Percentiles rank a stretch among this genome's conserved stretches.
phyloP scores from a whole-genome alignment of 2,113 vertebrate genomes.

The Pteronura brasiliensis region DNA sequence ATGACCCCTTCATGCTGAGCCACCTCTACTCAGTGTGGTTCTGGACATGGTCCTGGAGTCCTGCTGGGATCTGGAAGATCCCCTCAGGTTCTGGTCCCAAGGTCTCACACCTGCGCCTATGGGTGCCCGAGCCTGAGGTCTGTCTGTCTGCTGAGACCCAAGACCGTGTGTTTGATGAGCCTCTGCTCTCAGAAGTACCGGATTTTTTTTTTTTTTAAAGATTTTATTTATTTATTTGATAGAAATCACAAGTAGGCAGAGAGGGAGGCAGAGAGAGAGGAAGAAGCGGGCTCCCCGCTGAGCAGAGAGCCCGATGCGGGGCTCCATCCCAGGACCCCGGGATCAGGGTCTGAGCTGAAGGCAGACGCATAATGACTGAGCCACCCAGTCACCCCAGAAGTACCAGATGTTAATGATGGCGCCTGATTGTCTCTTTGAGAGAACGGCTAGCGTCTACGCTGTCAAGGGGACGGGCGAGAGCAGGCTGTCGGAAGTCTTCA shows the following conservation, averaged over 20 bases:
- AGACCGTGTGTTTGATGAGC: neutral
- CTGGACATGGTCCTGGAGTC: neutral
- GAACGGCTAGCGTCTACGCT: neutral
- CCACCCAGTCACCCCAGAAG: neutral
- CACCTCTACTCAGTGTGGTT: neutral
- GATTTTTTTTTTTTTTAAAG: too few relatives aligned
- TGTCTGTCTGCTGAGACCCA: neutral
- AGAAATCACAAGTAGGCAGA: too few relatives aligned
- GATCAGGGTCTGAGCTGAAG: too few relatives aligned
- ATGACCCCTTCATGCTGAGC: neutral
- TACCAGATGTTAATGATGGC: neutral
- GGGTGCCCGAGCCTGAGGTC: too few relatives aligned
- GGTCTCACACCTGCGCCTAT: too few relatives aligned
- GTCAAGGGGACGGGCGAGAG: neutral
- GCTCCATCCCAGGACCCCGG: too few relatives aligned
- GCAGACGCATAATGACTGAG: too few relatives aligned
- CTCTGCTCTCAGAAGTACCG: neutral
- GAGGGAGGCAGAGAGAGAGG: too few relatives aligned
- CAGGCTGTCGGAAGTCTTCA: neutral
- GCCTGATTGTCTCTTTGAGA: neutral
- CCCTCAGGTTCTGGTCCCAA: too few relatives aligned
- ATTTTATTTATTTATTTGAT: too few relatives aligned
- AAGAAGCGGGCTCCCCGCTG: too few relatives aligned
- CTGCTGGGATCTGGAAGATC: neutral
- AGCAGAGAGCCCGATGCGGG: too few relatives aligned